Evolutionary conservation across 2,797 vertebrate genomes (phyloP), one percentile per base, ranked within the genome.

Genomic region (Schizothorax lantsangensis): DNA sequence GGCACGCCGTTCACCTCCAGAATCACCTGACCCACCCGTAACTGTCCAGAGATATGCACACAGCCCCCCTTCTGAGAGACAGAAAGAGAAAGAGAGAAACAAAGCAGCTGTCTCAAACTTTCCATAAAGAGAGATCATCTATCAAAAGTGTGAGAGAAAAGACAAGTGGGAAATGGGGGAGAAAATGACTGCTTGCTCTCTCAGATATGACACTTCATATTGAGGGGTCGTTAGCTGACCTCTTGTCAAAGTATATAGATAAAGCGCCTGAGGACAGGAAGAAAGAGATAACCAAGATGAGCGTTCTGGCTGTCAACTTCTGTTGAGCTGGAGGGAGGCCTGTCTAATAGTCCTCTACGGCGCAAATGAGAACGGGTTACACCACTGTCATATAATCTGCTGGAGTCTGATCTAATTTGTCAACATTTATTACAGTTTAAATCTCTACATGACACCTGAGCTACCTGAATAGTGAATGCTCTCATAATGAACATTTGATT

Each of bases 21-120:
- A 88, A 99, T 98, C 91, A 98, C 95, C 5, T 98, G 98, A n/a
- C 98, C 97, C 91, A 98, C 97, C 91, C 94, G 96, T 90, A 99
- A 94, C 94, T 97, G 95, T 45, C 97, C 96, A 0, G 96, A 96
- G 92, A 96, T 97, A 92, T 98, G 96, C 0, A 97, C 97, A 0
- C 97, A 98, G 57, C 97, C 97, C 0, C 97, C 97, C 91, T 95
- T 95, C 97, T 98, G 95, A 72, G 80, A 88, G 19, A 6, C 33
- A 88, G 15, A 88, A 49, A 89, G 0, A 73, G 36, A 62, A 43
- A 52, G 10, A 75, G 54, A 19, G 40, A 68, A 68, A 47, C 84
- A 8, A 78, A 77, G 74, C 30, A 68, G 15, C 30, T 19, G 71
- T 49, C n/a, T 43, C 19, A 69, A 78, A 83, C 80, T 73, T 69